Conservation (phyloP, 2,888 invertebrate species). For the Phymatocera aterrima region DNA sequence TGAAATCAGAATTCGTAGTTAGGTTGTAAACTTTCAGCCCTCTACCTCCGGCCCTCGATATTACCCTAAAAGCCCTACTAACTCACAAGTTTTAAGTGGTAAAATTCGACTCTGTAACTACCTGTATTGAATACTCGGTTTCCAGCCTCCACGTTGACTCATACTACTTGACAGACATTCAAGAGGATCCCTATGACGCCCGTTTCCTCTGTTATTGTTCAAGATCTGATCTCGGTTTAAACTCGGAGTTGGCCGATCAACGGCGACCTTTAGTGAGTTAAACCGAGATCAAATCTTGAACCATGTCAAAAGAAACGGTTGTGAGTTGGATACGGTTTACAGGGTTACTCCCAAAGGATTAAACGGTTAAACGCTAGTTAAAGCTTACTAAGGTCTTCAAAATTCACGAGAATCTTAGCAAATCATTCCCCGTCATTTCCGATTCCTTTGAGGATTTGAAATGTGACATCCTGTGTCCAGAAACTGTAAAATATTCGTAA, state of each 20-base stretch:
- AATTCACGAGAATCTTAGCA: not conserved
- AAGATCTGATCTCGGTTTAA: too few species aligned
- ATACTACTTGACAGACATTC: not conserved
- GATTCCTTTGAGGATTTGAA: not conserved
- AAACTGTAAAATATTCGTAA: not conserved
- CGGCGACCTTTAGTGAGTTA: too few species aligned
- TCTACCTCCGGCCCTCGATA: not conserved
- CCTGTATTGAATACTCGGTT: not conserved
- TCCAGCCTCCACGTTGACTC: not conserved
- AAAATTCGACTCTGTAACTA: not conserved
- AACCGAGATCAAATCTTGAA: too few species aligned
- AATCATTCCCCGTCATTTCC: not conserved
- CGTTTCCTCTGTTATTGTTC: too few species aligned
- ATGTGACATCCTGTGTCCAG: too few species aligned
- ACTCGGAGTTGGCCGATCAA: too few species aligned
- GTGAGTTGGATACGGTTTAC: not conserved
- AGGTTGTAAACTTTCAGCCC: conserved; percentile 5
- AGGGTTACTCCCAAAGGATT: not conserved
- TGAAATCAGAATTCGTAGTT: not conserved
- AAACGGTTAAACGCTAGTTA: not conserved
- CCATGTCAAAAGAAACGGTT: too few species aligned
- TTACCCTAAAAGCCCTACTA: conserved; percentile 24
- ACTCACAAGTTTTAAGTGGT: conserved; percentile 15
- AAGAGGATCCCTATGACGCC: not conserved
- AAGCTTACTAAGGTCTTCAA: not conserved